Evolutionary conservation across 1,140 invertebrate genomes (phyloP), one percentile per base, ranked within the genome.

Genomic region (Thereuonema tuberculata): DNA sequence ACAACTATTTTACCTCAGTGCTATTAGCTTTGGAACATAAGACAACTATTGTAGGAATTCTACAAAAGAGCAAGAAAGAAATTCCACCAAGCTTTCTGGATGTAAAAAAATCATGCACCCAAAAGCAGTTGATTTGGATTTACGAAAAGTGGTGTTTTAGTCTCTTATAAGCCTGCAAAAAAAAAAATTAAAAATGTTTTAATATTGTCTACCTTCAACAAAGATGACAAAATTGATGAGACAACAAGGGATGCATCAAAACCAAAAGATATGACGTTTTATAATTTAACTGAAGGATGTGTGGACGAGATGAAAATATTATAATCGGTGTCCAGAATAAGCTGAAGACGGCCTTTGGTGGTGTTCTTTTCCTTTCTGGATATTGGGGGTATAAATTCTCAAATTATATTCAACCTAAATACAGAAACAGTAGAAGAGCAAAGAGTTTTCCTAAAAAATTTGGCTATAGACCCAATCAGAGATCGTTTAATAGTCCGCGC

Each of bases 1-100:
- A 75, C 58, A 73, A 75, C 47, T 75, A 70, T 69, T 75, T 72
- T 63, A 73, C 71, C 2, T 68, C 65, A 5, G 55, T 74, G 46
- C 66, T 66, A 28, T 48, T 72, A 47, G 61, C 65, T 2, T 61
- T 61, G 59, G 21, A 60, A 5, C 60, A 73, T 60, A 66, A 70
- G 62, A 56, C 72, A 23, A 71, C 65, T 5, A 61, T 64, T 25
- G 67, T 75, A 24, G 69, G 67, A 49, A 75, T 67, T 48, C 43
- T 74, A 26, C 58, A 65, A 26, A 72, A 60, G 67, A 71, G 73
- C 60, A 68, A 74, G 61, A 63, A 55, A 57, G 70, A 72, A 67
- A 68, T 75, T 60, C 69, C 71, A 59, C 58, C n/a, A 21, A 20
- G 24, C 24, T 60, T 59, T 24, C 56, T 37, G 20, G 27, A 14